Evolutionary conservation across 2,113 vertebrate species (phyloP), one percentile per base, ranked within the genome.

Genomic region (Crotalus horridus): DNA sequence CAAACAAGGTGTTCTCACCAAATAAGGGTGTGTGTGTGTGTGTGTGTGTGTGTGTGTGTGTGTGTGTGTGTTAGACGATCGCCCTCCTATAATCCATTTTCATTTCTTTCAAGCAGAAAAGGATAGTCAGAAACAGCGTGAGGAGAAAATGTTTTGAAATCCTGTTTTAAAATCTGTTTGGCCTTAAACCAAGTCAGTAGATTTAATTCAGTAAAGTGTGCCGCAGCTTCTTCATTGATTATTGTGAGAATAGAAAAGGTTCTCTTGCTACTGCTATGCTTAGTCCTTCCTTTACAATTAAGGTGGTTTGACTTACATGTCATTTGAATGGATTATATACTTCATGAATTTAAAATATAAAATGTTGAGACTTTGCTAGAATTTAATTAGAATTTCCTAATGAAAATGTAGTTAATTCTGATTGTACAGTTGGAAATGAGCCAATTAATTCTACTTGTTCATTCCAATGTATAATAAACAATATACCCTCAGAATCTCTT

Each of bases 61-160:
- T 48, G 46, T 48, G 6, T 48, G 46, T 48, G 46, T 48, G 69
- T 90, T 46, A 90, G 46, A 55, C 53, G 10, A 26, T 48, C 85
- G 91, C 64, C 88, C 89, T 74, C 88, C 39, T 90, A 9, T 89
- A 85, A 93, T 93, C 89, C 88, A 51, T 92, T 89, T 39, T 48
- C 55, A 85, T 59, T 90, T 85, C 46, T 86, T 93, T 86, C 69
- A 85, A 29, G 55, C 12, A 39, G 61, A 92, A 39, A 33, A n/a
- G 6, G 6, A 17, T 17, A 74, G 4, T 39, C 43, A 89, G 59
- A 85, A 90, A 86, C 39, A 39, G 21, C 4, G 53, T 86, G 21
- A 21, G n/a, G 39, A 53, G 23, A 61, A 90, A 90, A 93, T 61
- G 54, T 85, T 92, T 55, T 85, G n/a, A 59, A 46, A 86, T 85